A percentile compares a stretch with the other conserved stretches of the same genome.
Evolutionary conservation across 2,888 invertebrate genomes (phyloP).

Genomic region (Herminia tarsipennalis): DNA sequence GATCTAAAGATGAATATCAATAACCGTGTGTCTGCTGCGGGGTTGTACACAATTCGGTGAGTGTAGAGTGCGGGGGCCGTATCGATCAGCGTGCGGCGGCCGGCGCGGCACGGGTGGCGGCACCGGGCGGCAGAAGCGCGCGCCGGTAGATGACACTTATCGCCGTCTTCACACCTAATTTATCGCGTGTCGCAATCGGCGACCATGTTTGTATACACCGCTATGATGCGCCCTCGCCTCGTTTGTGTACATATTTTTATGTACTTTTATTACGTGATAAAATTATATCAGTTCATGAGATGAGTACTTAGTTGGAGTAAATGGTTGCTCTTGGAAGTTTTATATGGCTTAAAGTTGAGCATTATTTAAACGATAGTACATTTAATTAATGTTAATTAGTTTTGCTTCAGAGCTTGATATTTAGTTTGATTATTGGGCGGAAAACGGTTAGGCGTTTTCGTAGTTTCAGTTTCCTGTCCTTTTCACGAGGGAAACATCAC

Average conservation of each 20-base stretch:
- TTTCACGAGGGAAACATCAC: too few relatives aligned
- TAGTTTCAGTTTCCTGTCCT: too few relatives aligned
- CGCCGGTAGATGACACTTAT: conserved; percentile 71
- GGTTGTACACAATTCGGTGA: conserved; percentile 58
- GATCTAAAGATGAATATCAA: conserved; percentile 49
- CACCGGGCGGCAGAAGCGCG: conserved; percentile 52
- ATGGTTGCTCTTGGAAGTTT: conserved; percentile 1
- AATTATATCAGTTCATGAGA: conserved; percentile 38
- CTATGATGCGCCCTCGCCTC: conserved; percentile 49
- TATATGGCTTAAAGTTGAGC: too few relatives aligned
- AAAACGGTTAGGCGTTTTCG: too few relatives aligned
- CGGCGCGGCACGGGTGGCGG: conserved; percentile 27
- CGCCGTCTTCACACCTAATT: conserved; percentile 81
- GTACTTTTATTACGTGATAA: conserved; percentile 42
- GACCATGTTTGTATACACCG: conserved; percentile 61
- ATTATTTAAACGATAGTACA: too few relatives aligned
- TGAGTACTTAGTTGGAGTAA: not conserved
- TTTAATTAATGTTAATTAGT: too few relatives aligned
- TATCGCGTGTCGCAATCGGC: conserved; percentile 76
- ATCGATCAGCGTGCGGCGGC: conserved; percentile 55
- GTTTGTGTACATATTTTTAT: conserved; percentile 48
- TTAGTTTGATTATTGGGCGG: too few relatives aligned
- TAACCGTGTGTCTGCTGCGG: conserved; percentile 42
- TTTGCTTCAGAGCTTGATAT: too few relatives aligned
- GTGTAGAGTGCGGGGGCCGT: conserved; percentile 58